phyloP scores from a whole-genome alignment of 2,888 invertebrate genomes.

The Pediacus dermestoides region DNA sequence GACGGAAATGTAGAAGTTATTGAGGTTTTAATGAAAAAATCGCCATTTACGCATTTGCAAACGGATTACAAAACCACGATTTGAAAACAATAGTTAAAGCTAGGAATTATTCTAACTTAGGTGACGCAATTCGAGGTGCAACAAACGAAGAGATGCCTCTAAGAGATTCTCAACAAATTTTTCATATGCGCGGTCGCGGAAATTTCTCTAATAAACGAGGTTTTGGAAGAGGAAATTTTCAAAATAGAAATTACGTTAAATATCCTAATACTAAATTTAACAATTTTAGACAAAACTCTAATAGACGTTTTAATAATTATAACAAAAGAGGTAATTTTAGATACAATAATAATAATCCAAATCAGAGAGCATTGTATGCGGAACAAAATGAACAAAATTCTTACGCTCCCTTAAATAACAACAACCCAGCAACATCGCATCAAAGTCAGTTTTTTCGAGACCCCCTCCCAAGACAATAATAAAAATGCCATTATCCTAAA shows the following conservation, averaged over 20 bases:
- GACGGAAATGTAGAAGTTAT: background rate
- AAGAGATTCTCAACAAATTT: background rate
- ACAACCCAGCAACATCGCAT: background rate
- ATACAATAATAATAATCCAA: too few species aligned
- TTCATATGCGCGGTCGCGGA: background rate
- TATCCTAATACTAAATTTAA: background rate
- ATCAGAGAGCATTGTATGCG: background rate
- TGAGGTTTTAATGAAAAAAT: constrained; percentile 5
- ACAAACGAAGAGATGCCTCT: background rate
- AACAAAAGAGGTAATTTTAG: background rate
- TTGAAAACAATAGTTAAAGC: constrained; percentile 15
- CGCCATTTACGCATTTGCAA: constrained; percentile 9
- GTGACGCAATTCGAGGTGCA: constrained; percentile 13
- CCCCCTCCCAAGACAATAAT: background rate
- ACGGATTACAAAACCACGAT: constrained; percentile 11
- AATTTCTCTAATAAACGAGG: background rate
- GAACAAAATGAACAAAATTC: constrained; percentile 1
- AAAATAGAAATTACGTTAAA: background rate
- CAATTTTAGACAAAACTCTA: background rate
- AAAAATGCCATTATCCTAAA: background rate
- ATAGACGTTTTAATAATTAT: constrained; percentile 3
- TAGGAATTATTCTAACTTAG: constrained; percentile 15
- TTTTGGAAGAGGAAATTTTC: background rate
- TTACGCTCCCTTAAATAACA: background rate
- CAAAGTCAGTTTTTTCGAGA: constrained; percentile 1